These are phyloP conservation scores for Rhabdornis inornatus DNA, from an alignment of 2,113 vertebrate genomes.

Conservation along the genomic window DNA sequence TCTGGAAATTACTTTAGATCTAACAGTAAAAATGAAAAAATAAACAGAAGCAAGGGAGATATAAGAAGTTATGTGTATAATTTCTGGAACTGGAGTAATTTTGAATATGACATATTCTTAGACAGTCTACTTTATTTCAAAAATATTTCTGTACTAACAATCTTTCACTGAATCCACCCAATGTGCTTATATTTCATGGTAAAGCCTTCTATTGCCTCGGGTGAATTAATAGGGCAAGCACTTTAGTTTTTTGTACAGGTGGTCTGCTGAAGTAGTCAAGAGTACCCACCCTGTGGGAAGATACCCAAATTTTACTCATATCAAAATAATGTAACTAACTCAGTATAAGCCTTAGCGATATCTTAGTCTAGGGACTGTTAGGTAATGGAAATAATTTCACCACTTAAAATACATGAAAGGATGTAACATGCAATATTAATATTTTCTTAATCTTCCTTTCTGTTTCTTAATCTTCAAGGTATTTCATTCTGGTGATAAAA, in stretches of 20 bases:
- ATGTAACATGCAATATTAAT: not conserved
- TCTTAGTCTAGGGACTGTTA: not conserved
- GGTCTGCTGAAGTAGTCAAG: not conserved
- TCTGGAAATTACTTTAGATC: not conserved
- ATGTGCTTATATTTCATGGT: not conserved
- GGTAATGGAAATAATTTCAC: not conserved
- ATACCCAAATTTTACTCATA: not conserved
- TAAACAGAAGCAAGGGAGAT: rapidly evolving
- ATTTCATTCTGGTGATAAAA: not conserved
- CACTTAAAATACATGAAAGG: not conserved
- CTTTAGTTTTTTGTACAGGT: not conserved
- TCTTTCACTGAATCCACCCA: not conserved
- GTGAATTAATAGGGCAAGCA: not conserved
- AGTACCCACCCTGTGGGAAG: not conserved
- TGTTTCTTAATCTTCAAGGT: not conserved
- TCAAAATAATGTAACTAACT: not conserved
- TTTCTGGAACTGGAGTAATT: not conserved
- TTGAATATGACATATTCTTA: not conserved
- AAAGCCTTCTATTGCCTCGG: not conserved
- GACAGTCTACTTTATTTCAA: not conserved
- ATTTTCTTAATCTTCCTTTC: not conserved
- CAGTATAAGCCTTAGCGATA: not conserved
- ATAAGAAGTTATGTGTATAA: not conserved
- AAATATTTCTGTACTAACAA: not conserved
- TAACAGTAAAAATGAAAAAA: not conserved